Evolutionary conservation across 2,113 vertebrate genomes (phyloP).

Genomic region (Oophaga pumilio): DNA sequence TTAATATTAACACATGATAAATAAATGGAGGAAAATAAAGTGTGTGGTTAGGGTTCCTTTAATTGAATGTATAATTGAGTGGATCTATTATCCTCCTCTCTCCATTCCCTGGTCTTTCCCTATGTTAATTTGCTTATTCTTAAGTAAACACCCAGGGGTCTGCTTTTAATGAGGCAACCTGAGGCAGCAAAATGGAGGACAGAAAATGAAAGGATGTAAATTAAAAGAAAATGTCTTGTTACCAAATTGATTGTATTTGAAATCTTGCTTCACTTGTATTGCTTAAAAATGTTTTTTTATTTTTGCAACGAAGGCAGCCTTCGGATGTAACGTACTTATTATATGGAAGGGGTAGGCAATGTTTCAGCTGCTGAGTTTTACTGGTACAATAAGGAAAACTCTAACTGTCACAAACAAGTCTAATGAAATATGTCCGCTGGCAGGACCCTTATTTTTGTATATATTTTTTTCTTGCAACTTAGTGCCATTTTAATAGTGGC

Average conservation of each 20-base stretch:
- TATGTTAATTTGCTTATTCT: conserved; percentile 1
- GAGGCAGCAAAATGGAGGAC: conserved; percentile 17
- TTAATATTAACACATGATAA: background rate
- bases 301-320: background rate
- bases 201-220: background rate
- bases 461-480: too few relatives aligned
- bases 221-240: conserved; percentile 4
- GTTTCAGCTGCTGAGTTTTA: background rate
- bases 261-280: background rate
- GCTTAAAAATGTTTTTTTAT: background rate
- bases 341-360: background rate
- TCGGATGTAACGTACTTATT: background rate
- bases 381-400: background rate
- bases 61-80: background rate
- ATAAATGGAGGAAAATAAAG: background rate
- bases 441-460: too few relatives aligned
- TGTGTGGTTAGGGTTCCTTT: background rate
- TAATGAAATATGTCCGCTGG: too few relatives aligned
- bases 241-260: background rate
- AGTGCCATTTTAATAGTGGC: too few relatives aligned
- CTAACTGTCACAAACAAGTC: too few relatives aligned
- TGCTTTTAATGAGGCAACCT: conserved; percentile 13
- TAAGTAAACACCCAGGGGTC: conserved; percentile 9
- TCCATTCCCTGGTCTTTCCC: background rate
- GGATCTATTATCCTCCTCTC: background rate